phyloP scores from a whole-genome alignment of 2,797 vertebrate species.

The Strix occidentalis region DNA sequence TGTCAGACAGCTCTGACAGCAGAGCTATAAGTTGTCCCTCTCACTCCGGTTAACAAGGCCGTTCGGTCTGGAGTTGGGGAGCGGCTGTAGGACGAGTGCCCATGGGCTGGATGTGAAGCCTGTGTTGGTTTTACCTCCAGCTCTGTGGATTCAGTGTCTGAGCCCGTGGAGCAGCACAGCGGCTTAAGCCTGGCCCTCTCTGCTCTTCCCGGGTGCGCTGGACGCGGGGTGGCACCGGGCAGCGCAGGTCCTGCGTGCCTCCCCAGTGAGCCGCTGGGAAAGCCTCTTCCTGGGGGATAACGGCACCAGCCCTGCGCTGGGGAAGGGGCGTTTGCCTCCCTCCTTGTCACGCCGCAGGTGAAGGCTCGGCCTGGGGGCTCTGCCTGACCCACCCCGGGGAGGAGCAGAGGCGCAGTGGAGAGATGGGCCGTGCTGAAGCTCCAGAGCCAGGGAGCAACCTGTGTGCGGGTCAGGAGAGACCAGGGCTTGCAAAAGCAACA shows the following conservation, averaged over 20 bases:
- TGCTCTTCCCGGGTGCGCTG: neutral
- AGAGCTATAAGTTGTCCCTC: neutral
- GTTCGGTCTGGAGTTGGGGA: neutral
- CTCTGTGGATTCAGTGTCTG: neutral
- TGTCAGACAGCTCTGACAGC: neutral
- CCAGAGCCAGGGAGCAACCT: neutral
- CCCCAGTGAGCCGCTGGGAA: neutral
- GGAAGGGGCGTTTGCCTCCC: neutral
- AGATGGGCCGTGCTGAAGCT: neutral
- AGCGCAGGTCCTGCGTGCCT: neutral
- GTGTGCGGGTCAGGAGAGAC: neutral
- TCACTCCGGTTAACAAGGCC: neutral
- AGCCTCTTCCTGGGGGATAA: no score
- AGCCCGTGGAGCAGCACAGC: neutral
- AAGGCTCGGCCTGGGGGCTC: neutral
- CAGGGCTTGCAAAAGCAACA: neutral
- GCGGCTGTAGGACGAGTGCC: neutral
- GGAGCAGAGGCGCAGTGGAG: neutral
- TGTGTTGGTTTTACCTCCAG: neutral
- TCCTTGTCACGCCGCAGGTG: neutral
- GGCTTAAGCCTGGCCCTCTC: neutral
- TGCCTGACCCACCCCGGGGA: neutral
- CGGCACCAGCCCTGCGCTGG: neutral
- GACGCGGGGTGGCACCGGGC: neutral
- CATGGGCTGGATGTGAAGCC: neutral